phyloP scores from a whole-genome alignment of 2,113 vertebrate genomes.

The Okapia johnstoni region DNA sequence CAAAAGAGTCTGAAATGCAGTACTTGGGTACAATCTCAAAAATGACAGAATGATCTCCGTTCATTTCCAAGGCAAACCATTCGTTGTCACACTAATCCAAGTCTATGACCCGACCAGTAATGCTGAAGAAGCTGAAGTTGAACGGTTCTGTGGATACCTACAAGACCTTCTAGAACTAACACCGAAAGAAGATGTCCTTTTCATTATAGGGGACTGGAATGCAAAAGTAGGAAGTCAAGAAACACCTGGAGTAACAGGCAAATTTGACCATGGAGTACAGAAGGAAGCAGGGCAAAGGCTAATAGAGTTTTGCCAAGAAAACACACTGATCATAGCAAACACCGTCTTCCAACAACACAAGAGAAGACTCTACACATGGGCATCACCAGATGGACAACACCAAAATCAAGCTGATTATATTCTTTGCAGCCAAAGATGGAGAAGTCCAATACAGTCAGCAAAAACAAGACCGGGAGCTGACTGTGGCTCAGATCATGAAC shows the following conservation, averaged over 20 bases:
- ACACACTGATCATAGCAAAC: too few species aligned
- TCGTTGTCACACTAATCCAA: background rate
- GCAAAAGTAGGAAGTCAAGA: background rate
- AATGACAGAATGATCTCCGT: background rate
- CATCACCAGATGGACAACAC: too few species aligned
- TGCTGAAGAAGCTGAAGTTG: background rate
- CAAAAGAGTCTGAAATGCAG: background rate
- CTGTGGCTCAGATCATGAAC: background rate
- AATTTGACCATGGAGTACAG: background rate
- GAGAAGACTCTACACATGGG: too few species aligned
- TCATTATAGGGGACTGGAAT: background rate
- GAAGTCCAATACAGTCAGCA: background rate
- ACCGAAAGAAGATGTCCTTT: background rate
- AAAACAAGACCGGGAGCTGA: background rate
- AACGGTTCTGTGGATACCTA: background rate
- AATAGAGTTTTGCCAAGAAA: too few species aligned
- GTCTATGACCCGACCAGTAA: background rate
- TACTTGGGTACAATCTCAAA: background rate
- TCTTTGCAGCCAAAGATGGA: background rate
- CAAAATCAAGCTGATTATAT: background rate
- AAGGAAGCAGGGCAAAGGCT: too few species aligned
- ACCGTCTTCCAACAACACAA: too few species aligned
- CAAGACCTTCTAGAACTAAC: background rate
- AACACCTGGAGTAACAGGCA: background rate
- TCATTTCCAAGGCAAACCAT: background rate